Percentiles rank a stretch among this genome's conserved stretches.
Evolutionary conservation across 2,797 vertebrate genomes (phyloP).

Genomic region (Jordanella pulchra): DNA sequence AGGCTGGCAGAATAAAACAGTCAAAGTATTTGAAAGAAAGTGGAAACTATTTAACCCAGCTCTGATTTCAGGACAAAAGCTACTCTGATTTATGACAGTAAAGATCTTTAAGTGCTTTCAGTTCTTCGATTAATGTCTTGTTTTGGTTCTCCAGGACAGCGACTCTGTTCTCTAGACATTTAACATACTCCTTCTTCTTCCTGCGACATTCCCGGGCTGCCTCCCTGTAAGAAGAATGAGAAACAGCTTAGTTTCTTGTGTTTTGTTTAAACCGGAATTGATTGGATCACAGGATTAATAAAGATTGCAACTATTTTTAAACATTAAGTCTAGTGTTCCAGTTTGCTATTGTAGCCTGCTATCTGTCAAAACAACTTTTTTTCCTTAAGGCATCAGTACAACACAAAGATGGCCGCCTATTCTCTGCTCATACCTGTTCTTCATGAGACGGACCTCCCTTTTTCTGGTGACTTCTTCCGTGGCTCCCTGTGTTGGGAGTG

Average conservation of each 20-base stretch:
- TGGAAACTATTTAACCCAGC: slow-evolving; percentile 47
- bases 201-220: slow-evolving; percentile 96
- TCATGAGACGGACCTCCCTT: slow-evolving; percentile 97
- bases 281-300: neutral
- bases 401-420: neutral
- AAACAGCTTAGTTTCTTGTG: slow-evolving; percentile 5
- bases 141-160: slow-evolving; percentile 99
- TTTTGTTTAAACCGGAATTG: neutral
- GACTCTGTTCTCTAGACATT: slow-evolving; percentile 98
- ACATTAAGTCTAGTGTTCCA: too few species aligned
- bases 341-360: neutral
- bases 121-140: slow-evolving; percentile 98
- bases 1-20: slow-evolving; percentile 42
- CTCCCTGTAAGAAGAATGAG: slow-evolving; percentile 82
- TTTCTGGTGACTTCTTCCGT: slow-evolving; percentile 93
- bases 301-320: neutral
- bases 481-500: slow-evolving; percentile 88
- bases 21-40: slow-evolving; percentile 53
- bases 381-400: neutral
- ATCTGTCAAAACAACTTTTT: neutral
- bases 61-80: slow-evolving; percentile 30
- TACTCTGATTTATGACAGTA: slow-evolving; percentile 99
- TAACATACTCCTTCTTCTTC: slow-evolving; percentile 99
- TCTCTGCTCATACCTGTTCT: slow-evolving; percentile 86
- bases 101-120: slow-evolving; percentile 99